phyloP scores from a whole-genome alignment of 37 sponge, comb jelly and placozoan species.

The Aphrocallistes beatrix region DNA sequence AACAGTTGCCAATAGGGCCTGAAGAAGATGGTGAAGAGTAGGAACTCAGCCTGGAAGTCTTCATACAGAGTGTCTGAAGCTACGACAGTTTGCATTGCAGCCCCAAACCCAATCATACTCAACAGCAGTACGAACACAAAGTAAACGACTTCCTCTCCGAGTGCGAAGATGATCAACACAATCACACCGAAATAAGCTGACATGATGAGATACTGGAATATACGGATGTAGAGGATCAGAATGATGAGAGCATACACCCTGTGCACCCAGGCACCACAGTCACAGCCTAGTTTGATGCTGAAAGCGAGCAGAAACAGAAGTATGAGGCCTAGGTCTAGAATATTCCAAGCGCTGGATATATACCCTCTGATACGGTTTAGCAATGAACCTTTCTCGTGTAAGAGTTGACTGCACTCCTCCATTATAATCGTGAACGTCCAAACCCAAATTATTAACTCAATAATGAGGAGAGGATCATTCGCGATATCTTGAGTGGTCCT shows the following conservation, averaged over 20 bases:
- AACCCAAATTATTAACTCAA: background rate
- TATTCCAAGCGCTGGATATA: background rate
- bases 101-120: constrained; percentile 14
- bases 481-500: background rate
- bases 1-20: background rate
- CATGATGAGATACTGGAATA: constrained; percentile 5
- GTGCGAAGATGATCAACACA: background rate
- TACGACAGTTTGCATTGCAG: background rate
- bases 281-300: background rate
- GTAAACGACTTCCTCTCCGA: background rate
- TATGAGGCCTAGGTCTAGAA: background rate
- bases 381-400: background rate
- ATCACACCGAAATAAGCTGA: background rate
- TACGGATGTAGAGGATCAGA: background rate
- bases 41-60: background rate
- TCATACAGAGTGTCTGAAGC: background rate
- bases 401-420: background rate
- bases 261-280: background rate
- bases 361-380: background rate
- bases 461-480: background rate
- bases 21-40: background rate
- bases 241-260: background rate
- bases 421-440: background rate
- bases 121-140: background rate
- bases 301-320: background rate